Evolutionary conservation across 2,797 vertebrate species (phyloP).

Genomic region (Platalea minor): DNA sequence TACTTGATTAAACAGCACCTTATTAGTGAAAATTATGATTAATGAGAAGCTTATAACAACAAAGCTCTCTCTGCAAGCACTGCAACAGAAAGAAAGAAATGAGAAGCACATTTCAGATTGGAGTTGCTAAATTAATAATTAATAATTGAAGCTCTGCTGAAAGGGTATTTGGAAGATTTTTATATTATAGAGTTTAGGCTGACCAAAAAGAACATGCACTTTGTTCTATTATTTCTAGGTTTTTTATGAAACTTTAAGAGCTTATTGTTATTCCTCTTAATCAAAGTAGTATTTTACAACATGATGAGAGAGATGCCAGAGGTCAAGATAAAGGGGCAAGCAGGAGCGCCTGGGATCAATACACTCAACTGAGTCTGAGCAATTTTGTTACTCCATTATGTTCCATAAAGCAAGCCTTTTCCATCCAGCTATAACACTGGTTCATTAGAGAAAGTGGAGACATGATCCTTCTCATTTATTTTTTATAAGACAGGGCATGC

Average conservation of each 20-base stretch:
- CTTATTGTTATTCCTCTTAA: not conserved
- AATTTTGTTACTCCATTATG: not conserved
- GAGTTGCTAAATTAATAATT: not conserved
- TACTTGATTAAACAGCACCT: slow-evolving; percentile 11
- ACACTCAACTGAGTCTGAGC: not conserved
- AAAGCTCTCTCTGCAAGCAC: not conserved
- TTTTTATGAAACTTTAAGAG: not conserved
- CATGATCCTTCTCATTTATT: not conserved
- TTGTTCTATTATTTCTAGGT: not conserved
- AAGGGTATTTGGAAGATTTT: not conserved
- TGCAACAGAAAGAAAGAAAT: not conserved
- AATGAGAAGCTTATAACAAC: slow-evolving; percentile 37
- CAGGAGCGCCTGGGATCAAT: not conserved
- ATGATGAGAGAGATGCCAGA: not conserved
- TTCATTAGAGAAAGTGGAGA: slow-evolving; percentile 16
- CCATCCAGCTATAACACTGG: not conserved
- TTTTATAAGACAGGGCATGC: not conserved
- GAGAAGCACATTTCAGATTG: not conserved
- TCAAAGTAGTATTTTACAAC: not conserved
- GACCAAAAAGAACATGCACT: not conserved
- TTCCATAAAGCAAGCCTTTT: not conserved
- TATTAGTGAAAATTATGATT: slow-evolving; percentile 47
- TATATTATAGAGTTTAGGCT: not conserved
- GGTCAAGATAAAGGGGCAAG: not conserved
- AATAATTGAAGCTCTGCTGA: not conserved